Evolutionary conservation across 1,140 invertebrate genomes (phyloP), one percentile per base, ranked within the genome.

Genomic region (Adoxophyes honmai): DNA sequence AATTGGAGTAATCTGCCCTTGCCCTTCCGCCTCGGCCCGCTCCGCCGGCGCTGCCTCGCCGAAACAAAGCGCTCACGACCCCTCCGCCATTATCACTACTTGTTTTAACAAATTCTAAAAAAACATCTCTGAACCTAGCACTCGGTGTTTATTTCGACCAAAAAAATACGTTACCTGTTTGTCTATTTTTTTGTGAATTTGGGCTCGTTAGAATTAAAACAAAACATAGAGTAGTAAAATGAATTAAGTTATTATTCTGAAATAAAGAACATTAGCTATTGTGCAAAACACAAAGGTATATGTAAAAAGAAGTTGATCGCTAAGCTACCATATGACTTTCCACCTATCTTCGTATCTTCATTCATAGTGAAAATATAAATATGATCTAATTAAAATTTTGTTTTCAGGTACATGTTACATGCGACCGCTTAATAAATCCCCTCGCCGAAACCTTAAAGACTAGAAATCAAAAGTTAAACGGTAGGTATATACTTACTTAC

Each of bases 1-100:
- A 72, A 74, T 76, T 68, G 65, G 58, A 70, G 67, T 75, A 68
- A 75, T 71, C 67, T 68, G 63, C 62, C 67, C 70, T 65, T 65
- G 51, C 66, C 63, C 56, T 60, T 64, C 56, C 63, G 59, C 52
- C 16, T 13, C 58, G 52, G 36, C 58, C 5, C 36, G 34, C 18
- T 11, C 51, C 13, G 33, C 13, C 34, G 51, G 13, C 33, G 28
- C 51, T 34, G 28, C 51, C 42, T 48, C 21, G 42, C 42, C 18
- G 21, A 28, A 48, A 63, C 53, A 60, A 65, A 57, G 51, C 57
- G 52, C 62, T 57, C 59, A 62, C 60, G 57, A 66, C 44, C 54
- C 57, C 59, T 60, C 48, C 18, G 7, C 51, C 37, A 44, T 55
- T 48, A 48, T 21, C 42, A 48, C 18, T 48, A 48, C 16, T 18